phyloP scores from a whole-genome alignment of 2,888 invertebrate genomes.

The Diarsia mendica region DNA sequence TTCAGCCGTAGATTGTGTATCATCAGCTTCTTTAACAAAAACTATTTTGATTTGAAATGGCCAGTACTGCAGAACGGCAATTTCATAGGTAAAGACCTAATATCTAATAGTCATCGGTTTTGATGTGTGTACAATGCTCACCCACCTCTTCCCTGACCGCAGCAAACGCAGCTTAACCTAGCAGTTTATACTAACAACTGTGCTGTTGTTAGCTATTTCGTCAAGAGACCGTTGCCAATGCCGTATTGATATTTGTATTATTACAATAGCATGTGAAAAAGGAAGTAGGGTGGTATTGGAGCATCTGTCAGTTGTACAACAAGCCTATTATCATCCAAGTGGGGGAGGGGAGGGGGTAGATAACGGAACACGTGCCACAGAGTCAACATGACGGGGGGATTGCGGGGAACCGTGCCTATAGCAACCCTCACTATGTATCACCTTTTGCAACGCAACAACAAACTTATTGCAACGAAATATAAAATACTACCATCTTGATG shows the following conservation, averaged over 20 bases:
- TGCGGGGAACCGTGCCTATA: neutral
- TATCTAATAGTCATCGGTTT: neutral
- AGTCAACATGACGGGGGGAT: constrained; percentile 15
- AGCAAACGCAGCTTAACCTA: neutral
- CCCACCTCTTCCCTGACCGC: neutral
- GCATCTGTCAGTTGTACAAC: constrained; percentile 53
- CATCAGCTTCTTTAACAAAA: too few relatives aligned
- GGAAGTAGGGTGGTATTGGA: constrained; percentile 44
- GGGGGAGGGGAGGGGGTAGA: constrained; percentile 30
- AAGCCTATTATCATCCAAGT: constrained; percentile 36
- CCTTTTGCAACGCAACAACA: neutral
- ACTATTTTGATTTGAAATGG: too few relatives aligned
- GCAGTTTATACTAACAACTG: neutral
- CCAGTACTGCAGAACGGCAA: too few relatives aligned
- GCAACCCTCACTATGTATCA: constrained; percentile 32
- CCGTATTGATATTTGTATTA: constrained; percentile 15
- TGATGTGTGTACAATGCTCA: neutral
- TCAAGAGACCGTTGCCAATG: neutral
- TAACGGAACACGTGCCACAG: constrained; percentile 47
- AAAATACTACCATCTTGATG: neutral
- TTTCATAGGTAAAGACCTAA: too few relatives aligned
- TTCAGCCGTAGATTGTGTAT: too few relatives aligned
- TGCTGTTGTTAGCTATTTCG: neutral
- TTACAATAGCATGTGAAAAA: constrained; percentile 25
- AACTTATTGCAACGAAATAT: neutral